phyloP scores from a whole-genome alignment of 2,888 invertebrate genomes.

The Leptinotarsa tumamoca region DNA sequence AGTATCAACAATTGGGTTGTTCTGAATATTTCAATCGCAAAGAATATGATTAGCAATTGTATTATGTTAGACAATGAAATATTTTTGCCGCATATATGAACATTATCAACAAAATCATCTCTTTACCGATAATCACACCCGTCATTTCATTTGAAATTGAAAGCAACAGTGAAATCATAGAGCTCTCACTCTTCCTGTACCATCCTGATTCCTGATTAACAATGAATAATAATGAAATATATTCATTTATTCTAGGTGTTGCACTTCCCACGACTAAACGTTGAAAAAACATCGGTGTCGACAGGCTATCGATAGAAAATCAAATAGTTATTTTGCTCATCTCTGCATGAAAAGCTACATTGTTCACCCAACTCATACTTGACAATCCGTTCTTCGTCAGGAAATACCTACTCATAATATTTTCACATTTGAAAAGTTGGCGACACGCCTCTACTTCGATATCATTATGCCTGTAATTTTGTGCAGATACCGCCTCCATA shows the following conservation, averaged over 20 bases:
- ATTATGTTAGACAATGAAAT: too few relatives aligned
- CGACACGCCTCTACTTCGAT: conserved; percentile 30
- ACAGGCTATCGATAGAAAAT: background rate
- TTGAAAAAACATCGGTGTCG: conserved; percentile 2
- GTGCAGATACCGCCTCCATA: conserved; percentile 28
- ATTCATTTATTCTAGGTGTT: conserved; percentile 20
- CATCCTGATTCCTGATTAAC: background rate
- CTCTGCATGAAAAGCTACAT: conserved; percentile 22
- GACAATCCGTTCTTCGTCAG: conserved; percentile 30
- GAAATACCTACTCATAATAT: conserved; percentile 31
- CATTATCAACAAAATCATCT: too few relatives aligned
- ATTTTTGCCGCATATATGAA: too few relatives aligned
- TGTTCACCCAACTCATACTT: conserved; percentile 28
- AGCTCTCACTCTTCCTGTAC: background rate
- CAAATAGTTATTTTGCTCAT: conserved; percentile 16
- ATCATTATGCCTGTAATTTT: conserved; percentile 9
- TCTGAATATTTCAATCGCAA: too few relatives aligned
- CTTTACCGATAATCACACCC: too few relatives aligned
- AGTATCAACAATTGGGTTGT: too few relatives aligned
- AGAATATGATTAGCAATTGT: too few relatives aligned
- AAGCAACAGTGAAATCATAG: too few relatives aligned
- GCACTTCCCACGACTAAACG: background rate
- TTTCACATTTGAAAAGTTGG: conserved; percentile 26
- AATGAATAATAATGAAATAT: background rate
- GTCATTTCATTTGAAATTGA: background rate